Evolutionary conservation across 2,113 vertebrate genomes (phyloP).

Genomic region (Aleadryas rufinucha): DNA sequence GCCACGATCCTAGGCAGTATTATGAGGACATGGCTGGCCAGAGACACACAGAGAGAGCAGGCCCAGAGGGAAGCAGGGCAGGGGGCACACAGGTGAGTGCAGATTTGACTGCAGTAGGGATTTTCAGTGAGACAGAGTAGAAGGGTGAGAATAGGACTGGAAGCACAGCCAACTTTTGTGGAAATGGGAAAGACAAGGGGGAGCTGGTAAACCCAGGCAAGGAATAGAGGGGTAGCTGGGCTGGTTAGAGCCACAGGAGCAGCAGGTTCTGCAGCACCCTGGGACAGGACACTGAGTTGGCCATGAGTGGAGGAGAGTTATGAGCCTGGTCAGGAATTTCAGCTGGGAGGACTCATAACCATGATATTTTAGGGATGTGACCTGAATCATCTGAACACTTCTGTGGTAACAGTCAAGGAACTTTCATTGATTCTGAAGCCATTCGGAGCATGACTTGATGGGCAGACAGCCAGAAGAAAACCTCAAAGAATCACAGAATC

Average conservation of each 20-base stretch:
- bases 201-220: neutral
- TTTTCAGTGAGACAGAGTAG: neutral
- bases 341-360: neutral
- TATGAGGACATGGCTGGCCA: neutral
- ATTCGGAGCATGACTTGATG: neutral
- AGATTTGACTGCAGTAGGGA: neutral
- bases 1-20: no score
- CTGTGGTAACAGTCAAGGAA: neutral
- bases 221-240: neutral
- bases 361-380: neutral
- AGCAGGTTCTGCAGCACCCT: neutral
- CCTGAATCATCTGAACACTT: neutral
- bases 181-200: neutral
- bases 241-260: neutral
- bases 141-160: neutral
- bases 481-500: neutral
- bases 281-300: rapidly evolving
- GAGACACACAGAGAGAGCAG: neutral
- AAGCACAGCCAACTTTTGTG: neutral
- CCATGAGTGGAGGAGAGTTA: neutral
- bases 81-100: neutral
- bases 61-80: neutral
- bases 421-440: neutral
- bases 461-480: neutral
- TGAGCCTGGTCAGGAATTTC: neutral